These are phyloP conservation scores for Eueides isabella DNA, from an alignment of 1,140 invertebrate species.

Conservation along the genomic window DNA sequence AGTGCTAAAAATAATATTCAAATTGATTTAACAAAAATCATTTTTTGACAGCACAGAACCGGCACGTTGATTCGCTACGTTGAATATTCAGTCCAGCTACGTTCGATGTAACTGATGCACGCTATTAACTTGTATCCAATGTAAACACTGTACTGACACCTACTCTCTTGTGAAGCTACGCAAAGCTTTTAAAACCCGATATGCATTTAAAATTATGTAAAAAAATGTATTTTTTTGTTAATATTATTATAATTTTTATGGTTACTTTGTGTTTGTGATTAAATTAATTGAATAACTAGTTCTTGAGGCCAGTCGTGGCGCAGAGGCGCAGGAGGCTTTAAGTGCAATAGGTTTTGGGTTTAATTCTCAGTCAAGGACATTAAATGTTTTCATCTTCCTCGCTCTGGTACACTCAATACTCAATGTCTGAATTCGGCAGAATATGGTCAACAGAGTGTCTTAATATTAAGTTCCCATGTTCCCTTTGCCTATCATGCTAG, in stretches of 20 bases:
- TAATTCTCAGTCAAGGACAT: no score
- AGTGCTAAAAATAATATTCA: no score
- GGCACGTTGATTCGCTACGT: background rate
- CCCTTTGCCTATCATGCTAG: no score
- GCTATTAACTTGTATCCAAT: constrained; percentile 4
- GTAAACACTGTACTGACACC: background rate
- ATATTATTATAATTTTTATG: background rate
- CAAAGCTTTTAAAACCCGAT: background rate
- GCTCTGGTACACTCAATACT: no score
- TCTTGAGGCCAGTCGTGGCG: no score
- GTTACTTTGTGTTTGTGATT: background rate
- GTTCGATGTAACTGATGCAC: constrained; percentile 7
- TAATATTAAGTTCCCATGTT: no score
- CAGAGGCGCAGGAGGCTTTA: no score
- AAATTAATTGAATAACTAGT: no score
- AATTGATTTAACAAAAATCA: background rate
- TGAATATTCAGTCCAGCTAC: background rate
- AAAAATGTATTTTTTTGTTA: background rate
- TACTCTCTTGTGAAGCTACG: background rate
- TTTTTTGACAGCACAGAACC: background rate
- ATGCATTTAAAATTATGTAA: background rate
- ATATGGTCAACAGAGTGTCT: no score
- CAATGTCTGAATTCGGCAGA: no score
- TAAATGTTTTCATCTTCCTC: no score
- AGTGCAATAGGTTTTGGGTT: no score